phyloP scores from a whole-genome alignment of 2,113 vertebrate species.

The Syrmaticus mikado region DNA sequence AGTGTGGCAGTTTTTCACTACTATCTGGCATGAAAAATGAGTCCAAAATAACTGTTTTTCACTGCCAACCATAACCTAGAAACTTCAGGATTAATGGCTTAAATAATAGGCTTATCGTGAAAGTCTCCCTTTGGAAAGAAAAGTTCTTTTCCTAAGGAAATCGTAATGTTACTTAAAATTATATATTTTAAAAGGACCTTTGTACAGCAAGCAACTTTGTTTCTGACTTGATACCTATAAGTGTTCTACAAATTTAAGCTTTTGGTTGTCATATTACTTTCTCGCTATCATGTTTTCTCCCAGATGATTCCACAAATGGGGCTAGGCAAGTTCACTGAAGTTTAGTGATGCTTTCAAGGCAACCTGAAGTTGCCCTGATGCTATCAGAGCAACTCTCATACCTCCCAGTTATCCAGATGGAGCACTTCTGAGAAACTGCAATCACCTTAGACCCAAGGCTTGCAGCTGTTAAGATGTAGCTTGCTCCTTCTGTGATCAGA shows the following conservation, averaged over 20 bases:
- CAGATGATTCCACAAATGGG: not conserved
- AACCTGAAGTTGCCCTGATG: not conserved
- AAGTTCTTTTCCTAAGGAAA: not conserved
- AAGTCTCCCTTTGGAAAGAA: not conserved
- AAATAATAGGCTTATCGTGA: constrained; percentile 7
- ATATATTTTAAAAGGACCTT: not conserved
- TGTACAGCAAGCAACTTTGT: not conserved
- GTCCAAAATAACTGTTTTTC: constrained; percentile 30
- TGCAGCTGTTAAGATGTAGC: constrained; percentile 34
- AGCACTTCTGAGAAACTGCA: constrained; percentile 25
- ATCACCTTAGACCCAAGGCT: constrained; percentile 7
- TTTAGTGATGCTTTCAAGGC: not conserved
- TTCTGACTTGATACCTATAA: not conserved
- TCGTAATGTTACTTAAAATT: not conserved
- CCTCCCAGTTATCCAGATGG: not conserved
- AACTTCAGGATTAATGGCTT: constrained; percentile 26
- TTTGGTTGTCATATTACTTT: not conserved
- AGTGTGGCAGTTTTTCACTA: not conserved
- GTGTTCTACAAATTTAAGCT: not conserved
- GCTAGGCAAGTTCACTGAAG: not conserved
- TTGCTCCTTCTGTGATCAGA: not conserved
- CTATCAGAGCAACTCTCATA: not conserved
- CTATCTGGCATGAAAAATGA: constrained; percentile 7
- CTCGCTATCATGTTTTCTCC: not conserved
- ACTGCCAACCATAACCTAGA: constrained; percentile 18